phyloP scores from a whole-genome alignment of 2,113 vertebrate genomes.

The Cnemophilus loriae region DNA sequence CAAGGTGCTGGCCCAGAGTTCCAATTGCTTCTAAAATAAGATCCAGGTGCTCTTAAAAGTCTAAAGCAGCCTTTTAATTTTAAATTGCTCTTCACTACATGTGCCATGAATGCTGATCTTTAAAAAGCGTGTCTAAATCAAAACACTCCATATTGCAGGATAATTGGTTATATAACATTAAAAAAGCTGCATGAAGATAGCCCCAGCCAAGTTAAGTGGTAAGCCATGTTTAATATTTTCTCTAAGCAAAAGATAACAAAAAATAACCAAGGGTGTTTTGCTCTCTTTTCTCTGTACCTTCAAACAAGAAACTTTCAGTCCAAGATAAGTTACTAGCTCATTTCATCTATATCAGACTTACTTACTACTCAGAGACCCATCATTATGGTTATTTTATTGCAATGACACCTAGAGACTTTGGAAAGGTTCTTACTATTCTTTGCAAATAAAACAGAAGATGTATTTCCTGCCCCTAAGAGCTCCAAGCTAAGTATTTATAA shows the following conservation, averaged over 20 bases:
- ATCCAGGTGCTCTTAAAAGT: conserved; percentile 63
- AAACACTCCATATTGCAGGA: neutral
- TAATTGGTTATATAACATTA: neutral
- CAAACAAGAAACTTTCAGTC: neutral
- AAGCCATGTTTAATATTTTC: neutral
- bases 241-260: neutral
- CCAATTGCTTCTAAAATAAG: conserved; percentile 70
- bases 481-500: neutral
- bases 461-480: neutral
- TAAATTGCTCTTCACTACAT: conserved; percentile 34
- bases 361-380: neutral
- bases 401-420: neutral
- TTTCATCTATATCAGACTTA: neutral
- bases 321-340: neutral
- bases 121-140: neutral
- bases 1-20: conserved; percentile 37
- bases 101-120: conserved; percentile 16
- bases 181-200: neutral
- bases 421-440: neutral
- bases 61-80: conserved; percentile 50
- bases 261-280: neutral
- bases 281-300: neutral
- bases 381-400: neutral
- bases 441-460: neutral
- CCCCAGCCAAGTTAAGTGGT: neutral